Conservation (phyloP, 2,113 vertebrate genomes). For the Cololabis saira region DNA sequence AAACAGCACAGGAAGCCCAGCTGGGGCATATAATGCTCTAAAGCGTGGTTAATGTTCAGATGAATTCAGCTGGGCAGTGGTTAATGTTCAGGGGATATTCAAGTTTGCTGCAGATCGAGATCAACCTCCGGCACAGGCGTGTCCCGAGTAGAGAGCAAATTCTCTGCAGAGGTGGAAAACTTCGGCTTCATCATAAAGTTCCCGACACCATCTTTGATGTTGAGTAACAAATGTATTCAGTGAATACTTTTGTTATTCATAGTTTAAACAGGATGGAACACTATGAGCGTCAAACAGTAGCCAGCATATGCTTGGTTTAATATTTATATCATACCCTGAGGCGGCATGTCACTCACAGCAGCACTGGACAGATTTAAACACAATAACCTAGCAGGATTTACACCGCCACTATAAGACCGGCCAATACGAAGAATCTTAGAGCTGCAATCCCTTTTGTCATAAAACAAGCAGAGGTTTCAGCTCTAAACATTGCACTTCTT, state of each 20-base stretch:
- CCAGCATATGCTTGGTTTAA: constrained; percentile 47
- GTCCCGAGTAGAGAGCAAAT: constrained; percentile 35
- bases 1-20: constrained; percentile 53
- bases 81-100: constrained; percentile 78
- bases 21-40: constrained; percentile 42
- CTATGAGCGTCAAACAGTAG: constrained; percentile 48
- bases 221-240: background rate
- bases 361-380: constrained; percentile 43
- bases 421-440: constrained; percentile 33
- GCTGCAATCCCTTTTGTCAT: constrained; percentile 35
- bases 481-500: constrained; percentile 64
- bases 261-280: constrained; percentile 22
- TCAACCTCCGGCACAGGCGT: constrained; percentile 52
- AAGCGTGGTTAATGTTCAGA: constrained; percentile 75
- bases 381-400: constrained; percentile 47
- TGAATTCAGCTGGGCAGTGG: constrained; percentile 65
- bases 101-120: constrained; percentile 68
- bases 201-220: background rate
- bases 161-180: constrained; percentile 33
- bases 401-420: constrained; percentile 46
- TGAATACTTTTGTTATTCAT: background rate
- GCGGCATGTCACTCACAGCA: constrained; percentile 19
- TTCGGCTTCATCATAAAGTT: constrained; percentile 18
- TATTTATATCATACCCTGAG: constrained; percentile 40
- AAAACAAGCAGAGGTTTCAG: constrained; percentile 34